phyloP scores from a whole-genome alignment of 2,797 vertebrate genomes.

The Tolypeutes matacus region DNA sequence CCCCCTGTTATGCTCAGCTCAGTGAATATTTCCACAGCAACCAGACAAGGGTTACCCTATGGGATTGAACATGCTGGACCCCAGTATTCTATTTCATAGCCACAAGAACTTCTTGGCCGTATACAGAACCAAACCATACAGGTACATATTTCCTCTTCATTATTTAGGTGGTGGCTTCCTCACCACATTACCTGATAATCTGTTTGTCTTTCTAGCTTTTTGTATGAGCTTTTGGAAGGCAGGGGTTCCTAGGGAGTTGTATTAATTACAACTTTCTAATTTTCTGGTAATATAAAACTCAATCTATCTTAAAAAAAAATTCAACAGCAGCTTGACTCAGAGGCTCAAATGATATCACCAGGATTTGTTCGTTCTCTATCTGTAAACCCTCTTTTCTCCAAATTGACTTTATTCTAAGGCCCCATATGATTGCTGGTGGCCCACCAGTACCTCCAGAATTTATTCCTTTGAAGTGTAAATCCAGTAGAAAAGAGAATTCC shows the following conservation, averaged over 20 bases:
- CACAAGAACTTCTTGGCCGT: background rate
- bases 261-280: background rate
- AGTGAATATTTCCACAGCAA: background rate
- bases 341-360: too few relatives aligned
- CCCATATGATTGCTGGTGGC: background rate
- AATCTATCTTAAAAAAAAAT: background rate
- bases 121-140: background rate
- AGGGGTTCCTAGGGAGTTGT: background rate
- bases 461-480: background rate
- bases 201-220: background rate
- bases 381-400: too few relatives aligned
- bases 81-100: background rate
- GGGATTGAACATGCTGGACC: background rate
- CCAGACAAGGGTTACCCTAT: background rate
- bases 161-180: background rate
- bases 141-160: background rate
- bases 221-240: background rate
- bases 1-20: background rate
- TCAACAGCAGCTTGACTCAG: background rate
- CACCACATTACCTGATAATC: background rate
- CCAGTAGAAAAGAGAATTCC: background rate
- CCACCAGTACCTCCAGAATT: background rate
- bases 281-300: background rate
- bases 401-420: background rate
- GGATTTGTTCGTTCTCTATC: too few relatives aligned